Evolutionary conservation across 2,888 invertebrate species (phyloP).

Genomic region (Dermolepida albohirtum): DNA sequence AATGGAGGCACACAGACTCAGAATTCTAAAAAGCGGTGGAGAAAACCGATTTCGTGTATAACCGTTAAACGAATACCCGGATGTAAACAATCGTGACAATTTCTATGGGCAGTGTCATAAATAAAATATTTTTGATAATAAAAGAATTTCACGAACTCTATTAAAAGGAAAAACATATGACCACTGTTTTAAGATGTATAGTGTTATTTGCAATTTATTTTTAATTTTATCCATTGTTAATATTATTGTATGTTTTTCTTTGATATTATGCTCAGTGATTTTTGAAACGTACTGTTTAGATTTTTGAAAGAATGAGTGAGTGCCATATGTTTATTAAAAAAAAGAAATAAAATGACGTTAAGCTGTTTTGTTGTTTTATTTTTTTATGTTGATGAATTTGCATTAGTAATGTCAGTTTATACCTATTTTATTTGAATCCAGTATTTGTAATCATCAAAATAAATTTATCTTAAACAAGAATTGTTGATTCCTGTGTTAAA

Average conservation of each 20-base stretch:
- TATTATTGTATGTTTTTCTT: conserved; percentile 52
- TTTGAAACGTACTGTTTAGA: conserved; percentile 34
- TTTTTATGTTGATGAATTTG: too few relatives aligned
- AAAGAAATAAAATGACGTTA: conserved; percentile 31
- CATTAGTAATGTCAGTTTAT: too few relatives aligned
- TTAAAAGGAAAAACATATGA: conserved; percentile 27
- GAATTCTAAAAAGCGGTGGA: conserved; percentile 68
- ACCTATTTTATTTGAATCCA: too few relatives aligned
- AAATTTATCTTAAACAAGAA: too few relatives aligned
- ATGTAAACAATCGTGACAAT: conserved; percentile 73
- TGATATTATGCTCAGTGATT: conserved; percentile 53
- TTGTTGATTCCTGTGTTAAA: too few relatives aligned
- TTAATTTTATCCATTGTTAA: conserved; percentile 56
- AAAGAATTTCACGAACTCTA: background rate
- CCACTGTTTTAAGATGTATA: conserved; percentile 53
- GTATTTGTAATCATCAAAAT: too few relatives aligned
- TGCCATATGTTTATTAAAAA: conserved; percentile 42
- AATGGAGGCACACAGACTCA: conserved; percentile 60
- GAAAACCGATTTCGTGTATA: conserved; percentile 71
- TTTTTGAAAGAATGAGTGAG: conserved; percentile 38
- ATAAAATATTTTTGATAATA: conserved; percentile 9
- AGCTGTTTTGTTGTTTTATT: conserved; percentile 16
- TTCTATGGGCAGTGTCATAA: conserved; percentile 29
- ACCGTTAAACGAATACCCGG: conserved; percentile 71
- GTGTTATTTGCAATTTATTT: conserved; percentile 57